Evolutionary conservation across 2,113 vertebrate genomes (phyloP).

Genomic region (Oenanthe melanoleuca): DNA sequence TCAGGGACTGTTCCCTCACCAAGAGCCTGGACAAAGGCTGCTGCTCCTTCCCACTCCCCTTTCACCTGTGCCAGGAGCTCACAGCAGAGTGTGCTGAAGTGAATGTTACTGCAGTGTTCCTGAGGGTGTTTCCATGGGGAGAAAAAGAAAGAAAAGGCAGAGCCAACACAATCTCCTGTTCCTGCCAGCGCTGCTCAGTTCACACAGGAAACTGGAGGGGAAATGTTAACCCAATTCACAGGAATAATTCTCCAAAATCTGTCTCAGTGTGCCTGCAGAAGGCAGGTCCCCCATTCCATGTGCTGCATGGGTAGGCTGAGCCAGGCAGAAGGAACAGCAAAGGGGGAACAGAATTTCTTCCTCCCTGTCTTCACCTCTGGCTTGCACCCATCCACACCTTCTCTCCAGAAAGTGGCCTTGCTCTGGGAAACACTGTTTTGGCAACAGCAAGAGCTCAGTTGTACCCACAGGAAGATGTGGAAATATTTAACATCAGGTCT

Average conservation of each 20-base stretch:
- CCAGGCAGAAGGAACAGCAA: background rate
- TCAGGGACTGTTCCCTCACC: background rate
- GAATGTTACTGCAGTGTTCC: fast-evolving
- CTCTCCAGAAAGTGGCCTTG: background rate
- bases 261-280: background rate
- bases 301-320: background rate
- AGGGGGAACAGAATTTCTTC: background rate
- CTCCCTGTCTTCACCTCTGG: background rate
- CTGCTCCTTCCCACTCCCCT: background rate
- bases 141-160: background rate
- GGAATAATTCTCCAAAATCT: background rate
- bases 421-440: background rate
- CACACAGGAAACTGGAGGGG: background rate
- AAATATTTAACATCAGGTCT: background rate
- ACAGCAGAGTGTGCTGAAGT: fast-evolving
- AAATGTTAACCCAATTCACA: background rate
- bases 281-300: background rate
- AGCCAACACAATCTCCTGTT: background rate
- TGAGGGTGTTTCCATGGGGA: background rate
- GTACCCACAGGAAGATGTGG: background rate
- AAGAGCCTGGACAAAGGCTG: background rate
- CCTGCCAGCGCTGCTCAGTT: background rate
- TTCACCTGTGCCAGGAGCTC: background rate
- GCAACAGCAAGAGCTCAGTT: background rate
- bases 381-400: background rate